Evolutionary conservation across 2,888 invertebrate species (phyloP).

Genomic region (Tipula confusa): DNA sequence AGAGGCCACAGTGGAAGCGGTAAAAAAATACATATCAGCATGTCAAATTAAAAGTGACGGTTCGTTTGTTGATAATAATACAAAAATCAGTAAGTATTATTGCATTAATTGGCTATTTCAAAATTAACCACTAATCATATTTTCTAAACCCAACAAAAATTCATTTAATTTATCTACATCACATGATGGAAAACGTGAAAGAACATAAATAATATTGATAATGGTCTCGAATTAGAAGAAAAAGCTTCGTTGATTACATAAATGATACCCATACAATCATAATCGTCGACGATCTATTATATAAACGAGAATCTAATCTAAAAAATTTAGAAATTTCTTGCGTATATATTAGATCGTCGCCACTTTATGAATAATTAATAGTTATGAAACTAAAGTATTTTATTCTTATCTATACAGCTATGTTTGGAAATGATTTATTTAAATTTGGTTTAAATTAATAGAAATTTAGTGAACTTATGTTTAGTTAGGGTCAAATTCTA

Average conservation of each 20-base stretch:
- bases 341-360: not conserved
- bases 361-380: not conserved
- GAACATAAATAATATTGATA: not conserved
- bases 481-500: not conserved
- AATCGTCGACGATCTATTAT: too few species aligned
- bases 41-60: conserved; percentile 56
- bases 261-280: not conserved
- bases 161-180: too few species aligned
- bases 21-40: conserved; percentile 59
- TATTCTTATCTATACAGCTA: not conserved
- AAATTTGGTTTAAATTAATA: not conserved
- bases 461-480: not conserved
- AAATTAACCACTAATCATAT: too few species aligned
- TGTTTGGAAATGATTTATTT: not conserved
- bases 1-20: conserved; percentile 52
- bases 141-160: too few species aligned
- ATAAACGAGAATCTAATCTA: too few species aligned
- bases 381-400: not conserved
- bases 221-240: not conserved
- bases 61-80: conserved; percentile 42
- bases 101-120: not conserved
- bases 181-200: not conserved
- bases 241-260: not conserved
- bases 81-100: conserved; percentile 40
- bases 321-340: not conserved